These are phyloP conservation scores for Cataglyphis altisquamis DNA, from an alignment of 2,888 invertebrate species.

Conservation along the genomic window DNA sequence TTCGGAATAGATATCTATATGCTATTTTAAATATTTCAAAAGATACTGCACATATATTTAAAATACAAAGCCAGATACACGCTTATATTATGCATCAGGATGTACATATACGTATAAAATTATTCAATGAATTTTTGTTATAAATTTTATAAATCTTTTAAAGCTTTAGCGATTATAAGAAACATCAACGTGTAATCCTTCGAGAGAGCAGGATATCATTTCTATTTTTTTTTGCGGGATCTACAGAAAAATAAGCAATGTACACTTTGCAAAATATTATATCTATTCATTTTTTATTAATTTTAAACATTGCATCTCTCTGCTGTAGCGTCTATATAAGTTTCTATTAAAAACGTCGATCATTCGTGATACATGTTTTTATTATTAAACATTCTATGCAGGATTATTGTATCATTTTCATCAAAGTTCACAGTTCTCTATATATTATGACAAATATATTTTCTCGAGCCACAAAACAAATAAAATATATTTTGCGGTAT, in stretches of 20 bases:
- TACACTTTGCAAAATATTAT: neutral
- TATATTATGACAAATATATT: neutral
- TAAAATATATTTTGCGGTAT: slow-evolving; percentile 17
- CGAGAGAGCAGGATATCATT: neutral
- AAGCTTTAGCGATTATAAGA: neutral
- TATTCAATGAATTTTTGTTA: neutral
- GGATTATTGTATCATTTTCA: slow-evolving; percentile 5
- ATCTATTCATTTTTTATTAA: neutral
- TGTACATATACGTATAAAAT: neutral
- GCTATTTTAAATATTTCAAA: neutral
- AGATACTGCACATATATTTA: neutral
- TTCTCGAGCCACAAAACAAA: slow-evolving; percentile 7
- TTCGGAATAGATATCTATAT: neutral
- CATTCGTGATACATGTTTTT: neutral
- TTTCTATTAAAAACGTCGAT: neutral
- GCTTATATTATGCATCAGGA: neutral
- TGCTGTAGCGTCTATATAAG: neutral
- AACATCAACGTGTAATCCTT: neutral
- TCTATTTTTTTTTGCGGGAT: neutral
- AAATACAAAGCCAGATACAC: neutral
- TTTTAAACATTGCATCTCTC: neutral
- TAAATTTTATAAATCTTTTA: neutral
- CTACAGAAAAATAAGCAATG: neutral
- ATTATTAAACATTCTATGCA: neutral
- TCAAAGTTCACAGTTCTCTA: slow-evolving; percentile 17